Evolutionary conservation across 2,888 invertebrate genomes (phyloP), one percentile per base, ranked within the genome.

Genomic region (Pterobdella sp.): DNA sequence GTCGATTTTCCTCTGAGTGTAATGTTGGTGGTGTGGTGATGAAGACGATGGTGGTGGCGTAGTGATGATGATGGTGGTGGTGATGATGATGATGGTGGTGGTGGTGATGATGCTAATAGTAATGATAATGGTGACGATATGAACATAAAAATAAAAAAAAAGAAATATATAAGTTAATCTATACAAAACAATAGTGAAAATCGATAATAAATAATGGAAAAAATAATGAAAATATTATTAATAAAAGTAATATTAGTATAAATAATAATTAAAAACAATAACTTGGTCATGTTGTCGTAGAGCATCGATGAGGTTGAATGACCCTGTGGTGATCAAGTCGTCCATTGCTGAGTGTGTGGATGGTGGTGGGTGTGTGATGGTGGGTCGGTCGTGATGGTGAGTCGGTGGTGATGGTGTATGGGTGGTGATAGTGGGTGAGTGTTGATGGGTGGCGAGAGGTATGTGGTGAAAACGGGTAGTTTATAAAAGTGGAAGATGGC

Each of bases 1-100:
- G 63, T 73, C 73, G 26, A 73, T 37, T 0, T 36, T 56, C 49
- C 69, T 69, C 73, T 73, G 65, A 36, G 34, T 29, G n/a, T n/a
- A n/a, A n/a, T n/a, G n/a, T n/a, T n/a, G n/a, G n/a, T n/a, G n/a
- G n/a, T n/a, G n/a, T 66, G 35, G 63, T n/a, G 29, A 32, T n/a
- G 29, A 29, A 10, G 60, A 66, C n/a, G n/a, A n/a, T 36, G 31
- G 32, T 26, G 70, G 56, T 7, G 49, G 32, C 26, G 35, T 36
- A 22, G 32, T 26, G 70, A 70, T 7, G 49, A 34, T 31, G 35
- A 31, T 18, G 10, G 22, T 49, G 71, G 32, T 3, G 36, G 29
- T 60, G 71, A 49, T 49, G 63, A 63, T 2, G 32, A 52, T 29
- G 2, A 63, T 31, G 71, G 18, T 34, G 4, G 18, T 31, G 66